Percentiles rank a stretch among this genome's conserved stretches.
Evolutionary conservation across 2,113 vertebrate genomes (phyloP).

Genomic region (Thinocorus orbignyianus): DNA sequence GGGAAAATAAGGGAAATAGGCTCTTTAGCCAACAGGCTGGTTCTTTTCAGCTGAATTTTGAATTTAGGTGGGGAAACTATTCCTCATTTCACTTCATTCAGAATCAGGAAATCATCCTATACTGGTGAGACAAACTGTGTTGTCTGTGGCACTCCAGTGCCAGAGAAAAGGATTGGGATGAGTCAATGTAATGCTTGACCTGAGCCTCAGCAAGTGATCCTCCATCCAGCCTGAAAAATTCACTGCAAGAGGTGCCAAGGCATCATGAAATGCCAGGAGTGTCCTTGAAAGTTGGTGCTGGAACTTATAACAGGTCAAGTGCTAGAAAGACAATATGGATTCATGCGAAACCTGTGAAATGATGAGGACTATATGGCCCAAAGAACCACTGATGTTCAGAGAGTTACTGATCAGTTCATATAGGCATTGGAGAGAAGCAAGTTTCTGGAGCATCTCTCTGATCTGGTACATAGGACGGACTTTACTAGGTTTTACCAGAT

Average conservation of each 20-base stretch:
- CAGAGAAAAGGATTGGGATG: fast-evolving
- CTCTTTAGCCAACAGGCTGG: background rate
- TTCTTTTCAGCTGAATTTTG: background rate
- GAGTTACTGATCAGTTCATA: fast-evolving
- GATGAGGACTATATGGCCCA: background rate
- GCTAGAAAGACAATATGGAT: background rate
- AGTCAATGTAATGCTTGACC: background rate
- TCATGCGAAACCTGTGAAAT: background rate
- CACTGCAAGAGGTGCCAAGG: background rate
- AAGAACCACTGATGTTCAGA: background rate
- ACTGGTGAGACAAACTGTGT: background rate
- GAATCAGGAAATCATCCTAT: background rate
- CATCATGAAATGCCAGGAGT: background rate
- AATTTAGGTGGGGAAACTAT: background rate
- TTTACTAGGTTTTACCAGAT: background rate
- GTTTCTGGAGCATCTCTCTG: background rate
- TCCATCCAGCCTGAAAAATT: background rate
- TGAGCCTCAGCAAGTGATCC: background rate
- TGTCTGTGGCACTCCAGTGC: fast-evolving
- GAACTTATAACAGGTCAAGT: background rate
- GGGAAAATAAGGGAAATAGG: background rate
- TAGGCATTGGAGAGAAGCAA: background rate
- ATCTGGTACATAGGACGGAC: background rate
- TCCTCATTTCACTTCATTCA: background rate
- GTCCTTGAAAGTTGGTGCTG: background rate